Base-by-base conservation (phyloP, 2,113 vertebrate genomes). In the Thamnaconus septentrionalis region DNA sequence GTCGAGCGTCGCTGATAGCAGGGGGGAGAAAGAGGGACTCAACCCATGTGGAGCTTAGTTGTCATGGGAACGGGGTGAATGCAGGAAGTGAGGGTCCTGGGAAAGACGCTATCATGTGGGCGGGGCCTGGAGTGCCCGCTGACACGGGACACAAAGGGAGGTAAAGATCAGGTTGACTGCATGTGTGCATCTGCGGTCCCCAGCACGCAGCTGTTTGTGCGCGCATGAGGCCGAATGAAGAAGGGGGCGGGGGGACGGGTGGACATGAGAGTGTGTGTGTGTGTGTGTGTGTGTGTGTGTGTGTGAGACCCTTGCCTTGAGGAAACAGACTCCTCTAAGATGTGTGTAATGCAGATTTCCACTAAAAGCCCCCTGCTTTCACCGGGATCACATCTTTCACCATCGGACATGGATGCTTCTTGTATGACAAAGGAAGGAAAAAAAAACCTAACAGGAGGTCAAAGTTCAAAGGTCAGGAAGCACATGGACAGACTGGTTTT, bases 81-180 rank as follows among this genome's bases (percentile, higher is more conserved):
- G 88, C 88, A 88, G 89, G 89, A 90, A 89, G 85, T 86, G 58
- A 76, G 85, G 86, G 87, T 89, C 88, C 88, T 90, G 90, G 89
- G 88, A 90, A 88, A 83, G 73, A 70, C 73, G 54, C 85, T 90
- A 90, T 91, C 85, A 73, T 74, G 85, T 88, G 83, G 82, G 88
- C 82, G 75, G 87, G 82, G 84, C 84, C 60, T 86, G 82, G 81
- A 86, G 84, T 54, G 77, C 76, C 80, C 80, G 80, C 61, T 75
- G 74, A 89, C 84, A 83, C 79, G 59, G 61, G 83, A 89, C 73
- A 89, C 79, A 86, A 89, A 89, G 71, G 84, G 79, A 83, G 67
- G 84, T 81, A 81, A 81, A 82, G 81, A 89, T 85, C 86, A 83
- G 86, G 78, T 79, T 84, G 81, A 80, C 64, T 80, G 85, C 74